Percentiles rank a stretch among this genome's conserved stretches.
These are phyloP conservation scores for Orthonevra nobilis DNA, from an alignment of 2,888 invertebrate genomes.

Conservation along the genomic window DNA sequence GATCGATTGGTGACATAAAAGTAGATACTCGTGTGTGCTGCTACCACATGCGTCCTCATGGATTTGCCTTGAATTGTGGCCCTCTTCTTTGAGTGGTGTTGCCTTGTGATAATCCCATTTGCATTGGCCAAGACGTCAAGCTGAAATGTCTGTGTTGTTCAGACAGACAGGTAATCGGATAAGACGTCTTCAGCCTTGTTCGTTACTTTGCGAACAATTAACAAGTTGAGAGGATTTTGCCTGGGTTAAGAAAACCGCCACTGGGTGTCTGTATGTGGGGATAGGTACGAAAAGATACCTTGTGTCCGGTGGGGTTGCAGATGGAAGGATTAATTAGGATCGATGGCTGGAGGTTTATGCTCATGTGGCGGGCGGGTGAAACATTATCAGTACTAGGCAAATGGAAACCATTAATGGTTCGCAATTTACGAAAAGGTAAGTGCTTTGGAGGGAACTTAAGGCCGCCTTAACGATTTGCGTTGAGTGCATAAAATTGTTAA, in stretches of 20 bases:
- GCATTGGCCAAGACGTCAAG: constrained; percentile 47
- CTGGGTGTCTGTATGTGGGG: constrained; percentile 13
- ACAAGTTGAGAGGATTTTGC: constrained; percentile 46
- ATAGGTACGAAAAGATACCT: too few relatives aligned
- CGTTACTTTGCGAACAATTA: constrained; percentile 62
- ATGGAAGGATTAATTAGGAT: constrained; percentile 58
- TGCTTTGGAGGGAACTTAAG: constrained; percentile 36
- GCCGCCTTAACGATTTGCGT: constrained; percentile 38
- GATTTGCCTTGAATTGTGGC: constrained; percentile 26
- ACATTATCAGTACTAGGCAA: constrained; percentile 32
- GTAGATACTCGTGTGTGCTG: too few relatives aligned
- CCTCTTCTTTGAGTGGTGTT: not conserved
- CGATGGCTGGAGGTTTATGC: constrained; percentile 43
- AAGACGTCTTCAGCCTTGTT: constrained; percentile 63
- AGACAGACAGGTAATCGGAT: constrained; percentile 64
- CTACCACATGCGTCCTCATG: too few relatives aligned
- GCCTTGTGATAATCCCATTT: constrained; percentile 51
- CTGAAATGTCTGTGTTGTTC: too few relatives aligned
- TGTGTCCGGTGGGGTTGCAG: constrained; percentile 7
- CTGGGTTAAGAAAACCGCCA: constrained; percentile 26
- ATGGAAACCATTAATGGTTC: constrained; percentile 44
- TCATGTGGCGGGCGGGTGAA: constrained; percentile 4
- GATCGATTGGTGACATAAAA: constrained; percentile 59
- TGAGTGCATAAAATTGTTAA: constrained; percentile 32
- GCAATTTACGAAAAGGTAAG: constrained; percentile 32